phyloP scores from a whole-genome alignment of 2,113 vertebrate species.

The Hydrochoerus hydrochaeris region DNA sequence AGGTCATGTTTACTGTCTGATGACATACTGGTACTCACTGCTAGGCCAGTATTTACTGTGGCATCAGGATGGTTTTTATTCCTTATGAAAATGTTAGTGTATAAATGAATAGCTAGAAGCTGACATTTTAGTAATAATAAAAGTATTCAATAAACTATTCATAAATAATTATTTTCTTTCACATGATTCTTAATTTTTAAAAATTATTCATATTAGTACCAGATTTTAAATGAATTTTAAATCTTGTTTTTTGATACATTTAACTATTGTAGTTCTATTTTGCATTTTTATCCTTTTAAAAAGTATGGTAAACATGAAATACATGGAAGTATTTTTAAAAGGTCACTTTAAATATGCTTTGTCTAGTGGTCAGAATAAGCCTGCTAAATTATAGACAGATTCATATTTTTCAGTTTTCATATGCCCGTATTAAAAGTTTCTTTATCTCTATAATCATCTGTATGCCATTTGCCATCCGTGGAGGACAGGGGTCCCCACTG shows the following conservation, averaged over 20 bases:
- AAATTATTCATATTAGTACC: not conserved
- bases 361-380: not conserved
- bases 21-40: not conserved
- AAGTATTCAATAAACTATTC: not conserved
- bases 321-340: not conserved
- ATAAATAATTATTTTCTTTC: not conserved
- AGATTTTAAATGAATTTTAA: conserved; percentile 39
- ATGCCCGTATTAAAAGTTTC: not conserved
- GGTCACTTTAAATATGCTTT: conserved; percentile 29
- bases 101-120: conserved; percentile 17
- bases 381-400: not conserved
- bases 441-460: not conserved
- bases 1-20: not conserved
- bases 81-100: not conserved
- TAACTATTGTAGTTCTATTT: not conserved
- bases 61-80: not conserved
- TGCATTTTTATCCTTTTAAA: conserved; percentile 1
- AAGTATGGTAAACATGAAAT: not conserved
- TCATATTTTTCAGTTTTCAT: not conserved
- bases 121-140: conserved; percentile 33
- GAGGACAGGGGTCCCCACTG: not conserved
- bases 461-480: not conserved
- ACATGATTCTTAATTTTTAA: not conserved
- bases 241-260: not conserved
- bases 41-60: not conserved